Percentiles rank a stretch among this genome's conserved stretches.
Evolutionary conservation across 2,797 vertebrate species (phyloP).

Genomic region (Brachymystax lenok): DNA sequence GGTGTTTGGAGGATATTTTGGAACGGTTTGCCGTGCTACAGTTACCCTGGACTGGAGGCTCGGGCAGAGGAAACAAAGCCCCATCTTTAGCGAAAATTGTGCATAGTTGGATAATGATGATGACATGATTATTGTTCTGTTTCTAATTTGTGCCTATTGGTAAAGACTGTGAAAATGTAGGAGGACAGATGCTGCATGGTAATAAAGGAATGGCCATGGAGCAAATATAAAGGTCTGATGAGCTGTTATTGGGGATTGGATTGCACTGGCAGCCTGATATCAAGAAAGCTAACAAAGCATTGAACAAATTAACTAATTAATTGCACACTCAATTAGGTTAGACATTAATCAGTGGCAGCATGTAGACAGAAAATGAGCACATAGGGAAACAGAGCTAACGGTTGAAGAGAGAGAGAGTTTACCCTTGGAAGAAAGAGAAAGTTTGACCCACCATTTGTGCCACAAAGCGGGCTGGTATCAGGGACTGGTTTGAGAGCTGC

Average conservation of each 20-base stretch:
- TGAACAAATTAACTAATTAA: constrained; percentile 45
- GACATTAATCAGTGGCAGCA: constrained; percentile 32
- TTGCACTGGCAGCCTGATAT: constrained; percentile 44
- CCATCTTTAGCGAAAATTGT: neutral
- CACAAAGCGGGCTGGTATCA: constrained; percentile 76
- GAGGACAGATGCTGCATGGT: neutral
- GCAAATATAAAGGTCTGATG: neutral
- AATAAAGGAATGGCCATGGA: neutral
- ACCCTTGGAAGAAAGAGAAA: neutral
- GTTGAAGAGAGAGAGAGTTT: neutral
- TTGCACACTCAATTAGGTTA: constrained; percentile 46
- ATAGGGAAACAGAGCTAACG: neutral
- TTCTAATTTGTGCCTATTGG: neutral
- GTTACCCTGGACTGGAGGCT: neutral
- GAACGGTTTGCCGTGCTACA: too few relatives aligned
- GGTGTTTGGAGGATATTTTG: too few relatives aligned
- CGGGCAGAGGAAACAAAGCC: neutral
- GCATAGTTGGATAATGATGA: neutral
- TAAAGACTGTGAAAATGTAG: neutral
- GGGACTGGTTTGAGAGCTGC: constrained; percentile 78
- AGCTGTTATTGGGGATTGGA: constrained; percentile 12
- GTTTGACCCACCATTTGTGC: constrained; percentile 73
- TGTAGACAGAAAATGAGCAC: neutral
- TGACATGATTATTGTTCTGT: neutral
- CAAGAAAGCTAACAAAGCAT: constrained; percentile 40